These are phyloP conservation scores for Euproctis similis DNA, from an alignment of 2,888 invertebrate species.

Conservation along the genomic window DNA sequence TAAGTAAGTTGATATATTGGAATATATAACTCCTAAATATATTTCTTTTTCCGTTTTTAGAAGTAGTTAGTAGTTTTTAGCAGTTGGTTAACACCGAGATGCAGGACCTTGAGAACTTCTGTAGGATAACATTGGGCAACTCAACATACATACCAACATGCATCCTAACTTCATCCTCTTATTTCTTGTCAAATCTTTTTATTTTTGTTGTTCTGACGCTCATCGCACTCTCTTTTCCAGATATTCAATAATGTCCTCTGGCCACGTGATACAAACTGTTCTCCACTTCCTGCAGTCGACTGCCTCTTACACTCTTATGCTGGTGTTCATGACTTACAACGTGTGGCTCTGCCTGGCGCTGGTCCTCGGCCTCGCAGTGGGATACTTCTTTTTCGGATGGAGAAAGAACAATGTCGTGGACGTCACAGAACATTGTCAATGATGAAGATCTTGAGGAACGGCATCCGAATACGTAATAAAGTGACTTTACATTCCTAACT, in stretches of 20 bases:
- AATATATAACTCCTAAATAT: no score
- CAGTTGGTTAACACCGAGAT: no score
- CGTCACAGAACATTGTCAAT: constrained; percentile 95
- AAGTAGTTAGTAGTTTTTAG: no score
- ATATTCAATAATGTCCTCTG: constrained; percentile 86
- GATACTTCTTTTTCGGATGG: constrained; percentile 97
- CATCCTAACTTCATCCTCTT: no score
- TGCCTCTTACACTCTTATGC: constrained; percentile 93
- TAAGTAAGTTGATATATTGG: constrained; percentile 56
- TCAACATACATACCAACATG: no score
- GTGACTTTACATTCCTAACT: no score
- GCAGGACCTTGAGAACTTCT: no score
- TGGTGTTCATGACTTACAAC: constrained; percentile 98
- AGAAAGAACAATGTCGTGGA: constrained; percentile 92
- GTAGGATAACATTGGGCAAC: no score
- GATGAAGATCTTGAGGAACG: constrained; percentile 27
- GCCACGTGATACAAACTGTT: constrained; percentile 88
- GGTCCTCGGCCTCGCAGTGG: constrained; percentile 90
- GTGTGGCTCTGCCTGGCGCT: constrained; percentile 94
- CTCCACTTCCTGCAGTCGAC: constrained; percentile 92
- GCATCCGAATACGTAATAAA: background rate
- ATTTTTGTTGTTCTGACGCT: no score
- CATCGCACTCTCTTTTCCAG: constrained; percentile 74
- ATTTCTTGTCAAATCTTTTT: no score
- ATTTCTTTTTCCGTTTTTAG: no score